phyloP scores from a whole-genome alignment of 1,140 invertebrate species.

The Diorhabda carinulata region DNA sequence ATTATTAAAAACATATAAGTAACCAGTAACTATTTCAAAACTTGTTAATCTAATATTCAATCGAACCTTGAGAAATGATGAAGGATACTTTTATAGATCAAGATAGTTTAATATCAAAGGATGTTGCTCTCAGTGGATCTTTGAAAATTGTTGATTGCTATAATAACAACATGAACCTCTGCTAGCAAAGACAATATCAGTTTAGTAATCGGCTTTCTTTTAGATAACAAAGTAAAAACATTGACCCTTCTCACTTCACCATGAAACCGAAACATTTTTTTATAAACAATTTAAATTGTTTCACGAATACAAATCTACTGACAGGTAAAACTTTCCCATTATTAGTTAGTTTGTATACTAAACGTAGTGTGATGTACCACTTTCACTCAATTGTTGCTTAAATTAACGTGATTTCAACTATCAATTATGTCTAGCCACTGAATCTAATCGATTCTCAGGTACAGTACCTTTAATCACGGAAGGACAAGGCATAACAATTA shows the following conservation, averaged over 20 bases:
- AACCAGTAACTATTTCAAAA: no score
- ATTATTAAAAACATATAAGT: no score
- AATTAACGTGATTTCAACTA: neutral
- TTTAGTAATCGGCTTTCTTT: no score
- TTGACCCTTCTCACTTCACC: neutral
- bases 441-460: neutral
- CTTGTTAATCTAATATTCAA: no score
- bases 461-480: neutral
- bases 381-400: neutral
- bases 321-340: neutral
- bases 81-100: no score
- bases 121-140: no score
- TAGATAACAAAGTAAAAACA: neutral
- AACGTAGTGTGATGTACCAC: neutral
- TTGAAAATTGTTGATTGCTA: no score
- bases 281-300: neutral
- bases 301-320: neutral
- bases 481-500: neutral
- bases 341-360: neutral
- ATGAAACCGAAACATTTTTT: conserved; percentile 2
- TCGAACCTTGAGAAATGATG: no score
- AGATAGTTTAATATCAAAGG: no score
- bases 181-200: no score
- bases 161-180: no score
- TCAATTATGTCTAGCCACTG: neutral